A percentile compares a stretch with the other conserved stretches of the same genome.
phyloP scores from a whole-genome alignment of 2,113 vertebrate species.

The Donacobius atricapilla region DNA sequence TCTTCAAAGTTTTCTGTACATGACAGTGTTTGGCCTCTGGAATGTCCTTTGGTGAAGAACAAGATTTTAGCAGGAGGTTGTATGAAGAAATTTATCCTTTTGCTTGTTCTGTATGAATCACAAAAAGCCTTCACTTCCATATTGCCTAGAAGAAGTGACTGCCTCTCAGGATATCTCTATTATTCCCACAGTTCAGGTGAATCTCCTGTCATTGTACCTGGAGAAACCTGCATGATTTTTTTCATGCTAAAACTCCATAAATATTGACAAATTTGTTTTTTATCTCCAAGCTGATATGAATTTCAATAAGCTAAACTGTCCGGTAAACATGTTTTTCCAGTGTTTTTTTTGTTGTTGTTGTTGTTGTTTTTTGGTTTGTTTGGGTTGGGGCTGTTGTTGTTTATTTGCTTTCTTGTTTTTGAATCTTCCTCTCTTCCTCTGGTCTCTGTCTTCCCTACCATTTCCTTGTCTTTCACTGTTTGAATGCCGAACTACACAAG shows the following conservation, averaged over 20 bases:
- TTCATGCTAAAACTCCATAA: not conserved
- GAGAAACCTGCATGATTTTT: not conserved
- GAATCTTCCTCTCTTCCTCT: not conserved
- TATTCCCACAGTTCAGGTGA: not conserved
- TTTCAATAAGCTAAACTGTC: not conserved
- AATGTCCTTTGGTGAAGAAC: not conserved
- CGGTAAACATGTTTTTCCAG: fast-evolving
- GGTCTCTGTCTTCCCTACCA: not conserved
- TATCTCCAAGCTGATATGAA: not conserved
- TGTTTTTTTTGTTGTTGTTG: fast-evolving
- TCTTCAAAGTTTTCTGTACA: not conserved
- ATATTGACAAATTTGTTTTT: not conserved
- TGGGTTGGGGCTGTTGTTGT: too few relatives aligned
- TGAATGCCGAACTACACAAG: not conserved
- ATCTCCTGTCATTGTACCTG: not conserved
- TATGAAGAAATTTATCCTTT: not conserved
- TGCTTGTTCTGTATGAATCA: not conserved
- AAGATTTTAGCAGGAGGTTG: not conserved
- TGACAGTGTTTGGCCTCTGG: not conserved
- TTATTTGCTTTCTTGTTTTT: not conserved
- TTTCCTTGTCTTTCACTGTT: not conserved
- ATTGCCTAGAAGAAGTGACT: not conserved
- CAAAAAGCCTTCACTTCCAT: not conserved
- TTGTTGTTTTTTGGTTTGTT: too few relatives aligned
- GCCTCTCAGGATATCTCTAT: not conserved